Evolutionary conservation across 2,113 vertebrate genomes (phyloP).

Genomic region (Thunnus thynnus): DNA sequence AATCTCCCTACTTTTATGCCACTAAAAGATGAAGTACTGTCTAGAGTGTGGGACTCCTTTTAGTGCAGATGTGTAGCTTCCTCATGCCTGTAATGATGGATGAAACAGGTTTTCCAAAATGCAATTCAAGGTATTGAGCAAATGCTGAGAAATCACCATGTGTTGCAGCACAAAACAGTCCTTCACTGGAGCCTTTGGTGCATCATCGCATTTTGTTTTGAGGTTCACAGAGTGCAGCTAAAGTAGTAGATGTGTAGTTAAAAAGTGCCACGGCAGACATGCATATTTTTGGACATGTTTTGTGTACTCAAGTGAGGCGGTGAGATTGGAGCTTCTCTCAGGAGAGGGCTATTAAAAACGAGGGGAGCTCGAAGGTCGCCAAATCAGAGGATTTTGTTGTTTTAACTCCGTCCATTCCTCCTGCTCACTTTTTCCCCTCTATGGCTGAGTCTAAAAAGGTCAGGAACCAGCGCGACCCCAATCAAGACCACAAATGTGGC

Average conservation of each 20-base stretch:
- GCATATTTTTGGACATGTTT: constrained; percentile 70
- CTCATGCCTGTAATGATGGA: constrained; percentile 53
- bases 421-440: constrained; percentile 24
- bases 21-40: constrained; percentile 42
- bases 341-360: constrained; percentile 59
- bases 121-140: constrained; percentile 39
- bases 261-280: constrained; percentile 32
- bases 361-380: constrained; percentile 46
- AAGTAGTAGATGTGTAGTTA: constrained; percentile 50
- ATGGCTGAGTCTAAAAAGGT: constrained; percentile 70
- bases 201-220: constrained; percentile 34
- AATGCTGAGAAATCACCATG: constrained; percentile 33
- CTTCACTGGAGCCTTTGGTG: constrained; percentile 39
- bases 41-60: constrained; percentile 58
- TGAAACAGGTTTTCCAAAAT: constrained; percentile 63
- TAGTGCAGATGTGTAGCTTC: constrained; percentile 64
- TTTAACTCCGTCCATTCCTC: constrained; percentile 62
- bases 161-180: constrained; percentile 54
- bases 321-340: constrained; percentile 48
- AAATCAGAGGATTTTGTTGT: constrained; percentile 71
- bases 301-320: constrained; percentile 58
- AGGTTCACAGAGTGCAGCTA: constrained; percentile 58
- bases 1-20: constrained; percentile 45
- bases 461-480: constrained; percentile 70
- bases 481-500: constrained; percentile 72